Evolutionary conservation across 1,140 invertebrate genomes (phyloP), one percentile per base, ranked within the genome.

Genomic region (Lasioglossum albipes): DNA sequence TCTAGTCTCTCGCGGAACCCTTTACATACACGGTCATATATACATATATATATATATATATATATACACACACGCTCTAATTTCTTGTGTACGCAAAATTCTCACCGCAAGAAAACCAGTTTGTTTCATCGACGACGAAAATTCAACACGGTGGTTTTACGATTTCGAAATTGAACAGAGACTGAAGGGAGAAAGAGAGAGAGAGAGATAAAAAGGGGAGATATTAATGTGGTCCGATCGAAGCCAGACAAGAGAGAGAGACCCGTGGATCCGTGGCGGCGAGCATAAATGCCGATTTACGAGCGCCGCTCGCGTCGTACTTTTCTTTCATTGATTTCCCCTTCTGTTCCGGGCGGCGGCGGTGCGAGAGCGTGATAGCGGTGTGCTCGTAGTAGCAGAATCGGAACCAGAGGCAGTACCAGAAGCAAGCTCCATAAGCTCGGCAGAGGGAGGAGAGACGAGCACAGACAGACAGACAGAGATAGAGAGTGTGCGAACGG

Each of bases 301-400:
- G 84, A 83, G 82, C 79, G 78, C 80, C 76, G 75, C 67, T 78
- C 79, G 82, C 68, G 82, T 71, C 79, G 81, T 86, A 87, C 81
- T 88, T 90, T 88, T 85, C 87, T 90, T 88, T 86, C 84, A 87
- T 90, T 89, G 88, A 87, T 87, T 90, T 90, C 88, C 81, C 82
- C 77, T 89, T 90, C 85, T 78, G 88, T 90, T 90, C 85, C 90
- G 89, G 88, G 88, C 85, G 87, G 87, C 79, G 87, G 87, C 77
- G 87, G 87, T 84, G 88, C 86, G 69, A 89, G 82, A 85, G 81
- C 85, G 85, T 87, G 87, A 85, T 88, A 89, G 71, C 45, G 45
- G 45, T 12, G 10, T 49, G 45, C 45, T 1, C 45, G 45, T 49
- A 49, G 1, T 36, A 36, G 36, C 36, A 36, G 36, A 36, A 36